Percentiles rank a stretch among this genome's conserved stretches.
Conservation (phyloP, 2,888 invertebrate genomes). For the Lasioglossum oenotherae region DNA sequence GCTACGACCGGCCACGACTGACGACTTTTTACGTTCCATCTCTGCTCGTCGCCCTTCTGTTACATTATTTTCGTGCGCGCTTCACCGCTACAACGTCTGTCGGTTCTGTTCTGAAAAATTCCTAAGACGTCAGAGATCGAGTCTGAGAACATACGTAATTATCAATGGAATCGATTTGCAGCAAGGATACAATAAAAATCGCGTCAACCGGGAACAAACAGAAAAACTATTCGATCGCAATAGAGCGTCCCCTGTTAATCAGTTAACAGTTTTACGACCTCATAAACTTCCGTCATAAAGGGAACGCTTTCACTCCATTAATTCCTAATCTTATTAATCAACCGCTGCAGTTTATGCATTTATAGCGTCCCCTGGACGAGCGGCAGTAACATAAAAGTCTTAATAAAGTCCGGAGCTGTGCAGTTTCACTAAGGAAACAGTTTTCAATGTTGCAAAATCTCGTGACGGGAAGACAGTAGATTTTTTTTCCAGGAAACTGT, state of each 20-base stretch:
- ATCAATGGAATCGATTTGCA: too few relatives aligned
- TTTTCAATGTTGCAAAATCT: too few relatives aligned
- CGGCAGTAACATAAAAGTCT: not conserved
- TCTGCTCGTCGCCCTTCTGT: too few relatives aligned
- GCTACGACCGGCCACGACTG: too few relatives aligned
- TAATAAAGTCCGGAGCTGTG: not conserved
- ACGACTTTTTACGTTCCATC: too few relatives aligned
- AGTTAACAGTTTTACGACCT: not conserved
- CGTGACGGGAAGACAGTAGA: too few relatives aligned
- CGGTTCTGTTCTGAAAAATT: too few relatives aligned
- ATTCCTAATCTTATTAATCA: slow-evolving; percentile 2
- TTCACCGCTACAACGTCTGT: too few relatives aligned
- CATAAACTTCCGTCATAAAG: not conserved
- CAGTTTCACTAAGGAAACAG: too few relatives aligned
- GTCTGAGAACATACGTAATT: too few relatives aligned
- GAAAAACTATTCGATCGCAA: not conserved
- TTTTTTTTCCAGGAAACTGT: not conserved
- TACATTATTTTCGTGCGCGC: too few relatives aligned
- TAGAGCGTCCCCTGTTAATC: not conserved
- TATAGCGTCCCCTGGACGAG: not conserved
- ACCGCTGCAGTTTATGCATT: not conserved
- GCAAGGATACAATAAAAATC: not conserved
- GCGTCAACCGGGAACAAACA: not conserved
- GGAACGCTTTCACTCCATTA: not conserved
- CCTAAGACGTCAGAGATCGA: too few relatives aligned